Evolutionary conservation across 2,113 vertebrate species (phyloP).

Genomic region (Stigmatopora argus): DNA sequence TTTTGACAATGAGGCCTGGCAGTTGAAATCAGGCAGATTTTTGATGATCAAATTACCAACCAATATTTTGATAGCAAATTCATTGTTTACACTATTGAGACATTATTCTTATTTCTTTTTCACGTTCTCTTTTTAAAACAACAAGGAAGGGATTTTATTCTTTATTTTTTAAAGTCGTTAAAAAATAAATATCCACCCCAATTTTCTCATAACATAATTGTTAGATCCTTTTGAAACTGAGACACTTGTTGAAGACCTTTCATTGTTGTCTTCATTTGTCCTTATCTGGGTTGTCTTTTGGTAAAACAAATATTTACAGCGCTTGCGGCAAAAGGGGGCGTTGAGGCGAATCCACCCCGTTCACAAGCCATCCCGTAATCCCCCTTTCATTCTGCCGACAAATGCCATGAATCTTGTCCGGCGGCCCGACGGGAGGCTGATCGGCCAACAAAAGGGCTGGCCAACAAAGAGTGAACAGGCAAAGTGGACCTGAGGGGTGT

Average conservation of each 20-base stretch:
- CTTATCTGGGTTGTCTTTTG: slow-evolving; percentile 56
- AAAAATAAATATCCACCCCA: too few species aligned
- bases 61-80: too few species aligned
- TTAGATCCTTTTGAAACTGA: slow-evolving; percentile 17
- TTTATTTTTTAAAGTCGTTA: too few species aligned
- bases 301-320: slow-evolving; percentile 66
- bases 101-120: too few species aligned
- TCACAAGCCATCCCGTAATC: slow-evolving; percentile 88
- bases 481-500: slow-evolving; percentile 56
- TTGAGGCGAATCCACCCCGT: slow-evolving; percentile 74
- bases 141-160: too few species aligned
- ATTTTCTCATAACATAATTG: background rate
- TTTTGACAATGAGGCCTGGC: too few species aligned
- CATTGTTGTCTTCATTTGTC: slow-evolving; percentile 40
- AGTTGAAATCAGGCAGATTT: too few species aligned
- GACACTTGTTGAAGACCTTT: slow-evolving; percentile 61
- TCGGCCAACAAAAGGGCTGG: slow-evolving; percentile 89
- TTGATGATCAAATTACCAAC: too few species aligned
- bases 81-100: too few species aligned
- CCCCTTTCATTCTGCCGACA: slow-evolving; percentile 92
- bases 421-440: slow-evolving; percentile 86
- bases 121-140: too few species aligned
- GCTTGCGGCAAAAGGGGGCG: slow-evolving; percentile 40
- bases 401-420: slow-evolving; percentile 91
- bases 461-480: slow-evolving; percentile 79